These are phyloP conservation scores for Trissolcus japonicus DNA, from an alignment of 2,888 invertebrate species.

Conservation along the genomic window DNA sequence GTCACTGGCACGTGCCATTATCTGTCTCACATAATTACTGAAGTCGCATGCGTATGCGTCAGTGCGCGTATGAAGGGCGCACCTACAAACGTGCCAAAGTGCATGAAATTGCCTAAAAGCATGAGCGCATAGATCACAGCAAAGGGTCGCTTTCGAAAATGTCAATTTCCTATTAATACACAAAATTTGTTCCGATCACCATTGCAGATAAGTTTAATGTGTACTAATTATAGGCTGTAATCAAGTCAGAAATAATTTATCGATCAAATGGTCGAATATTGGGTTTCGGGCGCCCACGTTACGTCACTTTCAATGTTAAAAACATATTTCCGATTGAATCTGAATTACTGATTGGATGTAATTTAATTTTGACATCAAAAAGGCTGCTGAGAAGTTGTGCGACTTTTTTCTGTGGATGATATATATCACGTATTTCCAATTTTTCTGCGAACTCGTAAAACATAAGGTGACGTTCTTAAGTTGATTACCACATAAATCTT, in stretches of 20 bases:
- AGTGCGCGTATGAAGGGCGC: constrained; percentile 26
- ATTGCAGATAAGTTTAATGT: constrained; percentile 54
- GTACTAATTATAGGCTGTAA: constrained; percentile 48
- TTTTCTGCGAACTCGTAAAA: constrained; percentile 35
- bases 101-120: constrained; percentile 59
- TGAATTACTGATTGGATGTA: neutral
- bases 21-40: constrained; percentile 62
- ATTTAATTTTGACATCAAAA: neutral
- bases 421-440: constrained; percentile 16
- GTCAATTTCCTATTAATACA: constrained; percentile 56
- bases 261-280: neutral
- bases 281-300: neutral
- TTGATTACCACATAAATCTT: constrained; percentile 37
- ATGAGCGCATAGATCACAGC: constrained; percentile 56
- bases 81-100: constrained; percentile 53
- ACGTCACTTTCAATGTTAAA: neutral
- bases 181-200: constrained; percentile 56
- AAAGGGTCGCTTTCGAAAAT: constrained; percentile 50
- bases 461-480: constrained; percentile 21
- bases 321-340: neutral
- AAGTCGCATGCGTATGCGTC: constrained; percentile 32
- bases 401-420: no score
- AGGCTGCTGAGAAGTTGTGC: neutral
- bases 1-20: constrained; percentile 70
- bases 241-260: constrained; percentile 47